Base-by-base conservation (phyloP, 2,113 vertebrate species). In the Prunella himalayana region DNA sequence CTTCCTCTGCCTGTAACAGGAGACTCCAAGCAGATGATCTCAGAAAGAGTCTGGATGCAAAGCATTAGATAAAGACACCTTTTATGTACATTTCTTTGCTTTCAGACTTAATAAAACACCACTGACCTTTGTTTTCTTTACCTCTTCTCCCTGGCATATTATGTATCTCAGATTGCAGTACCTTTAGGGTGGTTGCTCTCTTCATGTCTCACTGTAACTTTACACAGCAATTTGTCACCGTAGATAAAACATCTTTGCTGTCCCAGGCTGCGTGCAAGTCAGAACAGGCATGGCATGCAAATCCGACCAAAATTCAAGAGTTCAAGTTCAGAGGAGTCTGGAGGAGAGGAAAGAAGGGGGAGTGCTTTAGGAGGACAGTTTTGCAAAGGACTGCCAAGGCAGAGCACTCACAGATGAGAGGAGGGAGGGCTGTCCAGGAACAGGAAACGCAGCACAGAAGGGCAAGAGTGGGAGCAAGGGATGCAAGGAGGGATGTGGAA, bases 171-270 rank as follows among this genome's bases (percentile, higher is more conserved):
- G 56, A 20, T 7, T 82, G 76, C 82, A 56, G 30, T 15, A 16
- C 44, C 6, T 1, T 57, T 31, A 27, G 49, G 31, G 60, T 54
- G 59, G 56, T 24, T 81, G 51, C 41, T 93, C 79, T 56, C 86
- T 75, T 56, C 79, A 7, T 75, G 56, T 49, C 71, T 51, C 24
- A 2, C 51, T n/a, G 60, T 51, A 93, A 70, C 44, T 56, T 77
- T 15, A 81, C 2, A 0, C 63, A 86, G 71, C 82, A 81, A 94
- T 94, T 91, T 92, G 79, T 88, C 90, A 92, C 69, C 56, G 13
- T 6, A 90, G 90, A 90, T 94, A 93, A 96, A 93, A 77, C 64
- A 92, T 75, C 88, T 92, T 49, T 56, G 51, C 82, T 37, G 71
- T 86, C 79, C 87, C 68, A 22, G 79, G 82, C 13, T 1, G 64